phyloP scores from a whole-genome alignment of 1,140 invertebrate species.

The Mya arenaria region DNA sequence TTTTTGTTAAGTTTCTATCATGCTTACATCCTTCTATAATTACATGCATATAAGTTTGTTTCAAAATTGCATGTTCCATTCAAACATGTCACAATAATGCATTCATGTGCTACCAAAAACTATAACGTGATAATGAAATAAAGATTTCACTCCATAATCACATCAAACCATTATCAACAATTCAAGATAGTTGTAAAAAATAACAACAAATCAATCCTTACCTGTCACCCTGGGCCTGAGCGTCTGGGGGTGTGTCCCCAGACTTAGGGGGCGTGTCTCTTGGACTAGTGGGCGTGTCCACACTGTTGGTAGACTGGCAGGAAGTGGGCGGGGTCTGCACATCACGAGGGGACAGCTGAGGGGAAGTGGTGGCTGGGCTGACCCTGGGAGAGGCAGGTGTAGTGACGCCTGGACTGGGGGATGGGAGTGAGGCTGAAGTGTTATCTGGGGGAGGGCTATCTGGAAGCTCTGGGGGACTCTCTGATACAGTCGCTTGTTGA shows the following conservation, averaged over 20 bases:
- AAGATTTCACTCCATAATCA: too few relatives aligned
- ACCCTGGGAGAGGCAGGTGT: neutral
- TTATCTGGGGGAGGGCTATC: neutral
- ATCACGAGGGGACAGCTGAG: too few relatives aligned
- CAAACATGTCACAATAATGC: neutral
- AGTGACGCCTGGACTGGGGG: neutral
- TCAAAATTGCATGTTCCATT: neutral
- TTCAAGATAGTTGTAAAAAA: too few relatives aligned
- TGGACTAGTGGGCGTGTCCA: too few relatives aligned
- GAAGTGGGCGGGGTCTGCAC: too few relatives aligned
- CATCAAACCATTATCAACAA: too few relatives aligned
- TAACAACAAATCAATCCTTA: slow-evolving; percentile 3
- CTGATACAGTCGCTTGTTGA: too few relatives aligned
- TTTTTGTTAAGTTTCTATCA: too few relatives aligned
- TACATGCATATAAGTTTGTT: neutral
- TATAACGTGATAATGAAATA: neutral
- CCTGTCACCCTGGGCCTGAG: slow-evolving; percentile 27
- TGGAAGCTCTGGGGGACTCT: neutral
- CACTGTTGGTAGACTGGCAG: too few relatives aligned
- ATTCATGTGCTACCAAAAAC: neutral
- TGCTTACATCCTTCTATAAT: too few relatives aligned
- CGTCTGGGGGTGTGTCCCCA: slow-evolving; percentile 25
- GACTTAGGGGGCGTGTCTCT: too few relatives aligned
- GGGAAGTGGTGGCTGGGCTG: too few relatives aligned
- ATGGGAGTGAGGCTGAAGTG: neutral